phyloP scores from a whole-genome alignment of 2,888 invertebrate species.

The Erebia palarica region DNA sequence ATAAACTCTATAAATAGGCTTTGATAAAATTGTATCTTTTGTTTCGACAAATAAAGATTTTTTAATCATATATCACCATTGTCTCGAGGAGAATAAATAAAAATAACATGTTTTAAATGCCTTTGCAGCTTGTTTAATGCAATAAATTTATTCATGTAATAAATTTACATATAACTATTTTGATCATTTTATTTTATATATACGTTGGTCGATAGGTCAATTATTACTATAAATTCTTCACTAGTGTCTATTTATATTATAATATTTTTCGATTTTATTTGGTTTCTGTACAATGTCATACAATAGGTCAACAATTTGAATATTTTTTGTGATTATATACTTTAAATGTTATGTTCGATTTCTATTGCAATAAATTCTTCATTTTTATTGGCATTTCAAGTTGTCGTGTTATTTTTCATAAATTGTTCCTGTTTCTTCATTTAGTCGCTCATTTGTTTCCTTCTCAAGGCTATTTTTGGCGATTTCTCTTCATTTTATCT shows the following conservation, averaged over 20 bases:
- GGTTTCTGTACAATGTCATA: neutral
- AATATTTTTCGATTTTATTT: neutral
- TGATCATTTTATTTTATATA: neutral
- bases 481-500: constrained; percentile 15
- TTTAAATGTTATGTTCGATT: no score
- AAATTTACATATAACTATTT: neutral
- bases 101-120: neutral
- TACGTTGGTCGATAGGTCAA: neutral
- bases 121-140: neutral
- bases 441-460: neutral
- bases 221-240: neutral
- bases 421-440: neutral
- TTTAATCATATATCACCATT: neutral
- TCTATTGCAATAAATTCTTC: no score
- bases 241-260: neutral
- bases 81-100: neutral
- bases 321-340: neutral
- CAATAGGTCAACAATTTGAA: neutral
- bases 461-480: neutral
- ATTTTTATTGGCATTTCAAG: neutral
- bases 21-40: neutral
- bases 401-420: neutral
- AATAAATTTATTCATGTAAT: constrained; percentile 4
- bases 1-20: no score
- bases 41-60: neutral